Conservation (phyloP, 1,140 invertebrate genomes). For the Rhynchophorus ferrugineus region DNA sequence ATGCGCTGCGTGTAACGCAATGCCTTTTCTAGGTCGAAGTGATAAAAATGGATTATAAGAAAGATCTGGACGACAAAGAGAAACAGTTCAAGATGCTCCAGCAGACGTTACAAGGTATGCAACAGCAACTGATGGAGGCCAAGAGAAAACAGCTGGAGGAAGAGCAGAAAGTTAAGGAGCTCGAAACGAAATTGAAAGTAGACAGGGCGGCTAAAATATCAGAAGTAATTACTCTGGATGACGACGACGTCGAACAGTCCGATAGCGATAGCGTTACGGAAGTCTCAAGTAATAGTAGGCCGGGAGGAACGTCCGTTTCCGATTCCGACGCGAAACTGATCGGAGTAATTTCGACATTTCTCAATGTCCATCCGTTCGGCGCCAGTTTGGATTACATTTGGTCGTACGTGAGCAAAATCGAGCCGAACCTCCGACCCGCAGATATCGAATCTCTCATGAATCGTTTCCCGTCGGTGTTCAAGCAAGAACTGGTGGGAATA, state of each 20-base stretch:
- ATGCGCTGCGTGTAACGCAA: not conserved
- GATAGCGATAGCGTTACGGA: conserved; percentile 23
- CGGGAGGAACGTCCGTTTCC: not conserved
- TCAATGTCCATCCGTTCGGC: conserved; percentile 82
- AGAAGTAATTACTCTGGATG: conserved; percentile 35
- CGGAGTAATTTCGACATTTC: conserved; percentile 72
- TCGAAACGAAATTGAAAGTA: conserved; percentile 48
- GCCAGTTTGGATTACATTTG: conserved; percentile 77
- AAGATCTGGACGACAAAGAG: conserved; percentile 61
- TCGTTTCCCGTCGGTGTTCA: conserved; percentile 68
- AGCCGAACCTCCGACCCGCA: conserved; percentile 54
- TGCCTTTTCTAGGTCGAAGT: conserved; percentile 47
- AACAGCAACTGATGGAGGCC: conserved; percentile 62
- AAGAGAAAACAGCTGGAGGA: conserved; percentile 56
- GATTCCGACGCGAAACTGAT: conserved; percentile 56
- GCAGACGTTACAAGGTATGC: conserved; percentile 73
- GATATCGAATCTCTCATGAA: conserved; percentile 69
- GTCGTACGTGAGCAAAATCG: conserved; percentile 73
- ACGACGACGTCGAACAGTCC: conserved; percentile 33
- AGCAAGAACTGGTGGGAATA: conserved; percentile 64
- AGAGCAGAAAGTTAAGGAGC: conserved; percentile 51
- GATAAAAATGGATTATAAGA: conserved; percentile 58
- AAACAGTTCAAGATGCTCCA: conserved; percentile 66
- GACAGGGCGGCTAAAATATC: conserved; percentile 25
- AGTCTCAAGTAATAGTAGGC: conserved; percentile 10